These are phyloP conservation scores for Microcebus jonahi DNA, from an alignment of 2,113 vertebrate species.

Conservation along the genomic window DNA sequence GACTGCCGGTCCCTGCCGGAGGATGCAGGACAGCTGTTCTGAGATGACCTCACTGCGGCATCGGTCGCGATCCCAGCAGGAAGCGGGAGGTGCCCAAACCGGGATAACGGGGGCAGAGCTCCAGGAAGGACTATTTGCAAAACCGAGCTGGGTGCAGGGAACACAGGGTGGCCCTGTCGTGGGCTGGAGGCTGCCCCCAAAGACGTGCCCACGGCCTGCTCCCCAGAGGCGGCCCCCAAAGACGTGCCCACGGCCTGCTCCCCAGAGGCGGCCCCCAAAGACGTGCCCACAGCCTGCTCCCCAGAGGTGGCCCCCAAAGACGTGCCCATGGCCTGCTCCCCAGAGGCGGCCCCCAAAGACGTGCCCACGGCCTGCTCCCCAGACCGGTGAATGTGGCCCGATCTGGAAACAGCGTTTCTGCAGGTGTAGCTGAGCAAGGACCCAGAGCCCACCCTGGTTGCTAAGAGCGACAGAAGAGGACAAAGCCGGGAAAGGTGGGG, in stretches of 20 bases:
- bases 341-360: neutral
- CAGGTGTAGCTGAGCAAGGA: neutral
- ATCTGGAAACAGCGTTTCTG: no score
- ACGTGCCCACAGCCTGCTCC: no score
- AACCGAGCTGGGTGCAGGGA: no score
- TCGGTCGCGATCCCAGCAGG: no score
- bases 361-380: no score
- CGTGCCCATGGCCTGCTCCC: no score
- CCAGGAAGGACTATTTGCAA: no score
- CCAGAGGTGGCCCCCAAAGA: neutral
- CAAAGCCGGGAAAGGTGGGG: neutral
- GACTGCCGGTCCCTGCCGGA: fast-evolving
- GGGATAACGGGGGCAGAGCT: neutral
- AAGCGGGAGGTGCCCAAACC: fast-evolving
- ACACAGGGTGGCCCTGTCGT: no score
- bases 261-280: neutral
- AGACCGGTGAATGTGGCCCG: no score
- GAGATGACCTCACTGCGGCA: no score
- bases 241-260: no score
- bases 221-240: neutral
- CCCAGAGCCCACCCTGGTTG: no score
- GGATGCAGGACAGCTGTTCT: neutral
- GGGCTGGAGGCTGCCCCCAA: fast-evolving
- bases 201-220: neutral
- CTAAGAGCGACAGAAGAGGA: neutral